These are phyloP conservation scores for Apis florea DNA, from an alignment of 1,140 invertebrate genomes.

Conservation along the genomic window DNA sequence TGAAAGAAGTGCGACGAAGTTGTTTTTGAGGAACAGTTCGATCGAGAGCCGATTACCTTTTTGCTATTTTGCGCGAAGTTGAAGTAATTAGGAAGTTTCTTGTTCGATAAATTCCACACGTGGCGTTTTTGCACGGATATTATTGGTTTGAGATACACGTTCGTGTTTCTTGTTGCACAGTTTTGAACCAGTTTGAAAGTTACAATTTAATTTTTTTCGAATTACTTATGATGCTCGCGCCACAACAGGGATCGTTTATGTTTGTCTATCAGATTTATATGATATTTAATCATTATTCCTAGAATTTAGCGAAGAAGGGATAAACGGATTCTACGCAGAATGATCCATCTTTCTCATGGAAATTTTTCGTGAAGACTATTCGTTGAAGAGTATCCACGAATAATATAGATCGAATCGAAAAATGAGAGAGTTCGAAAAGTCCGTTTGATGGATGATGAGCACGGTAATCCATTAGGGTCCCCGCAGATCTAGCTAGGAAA, in stretches of 20 bases:
- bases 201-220: too few relatives aligned
- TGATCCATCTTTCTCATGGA: constrained; percentile 25
- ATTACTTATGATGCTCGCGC: too few relatives aligned
- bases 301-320: too few relatives aligned
- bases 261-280: too few relatives aligned
- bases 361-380: constrained; percentile 10
- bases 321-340: neutral
- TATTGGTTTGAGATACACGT: too few relatives aligned
- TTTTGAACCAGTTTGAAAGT: too few relatives aligned
- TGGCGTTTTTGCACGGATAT: too few relatives aligned
- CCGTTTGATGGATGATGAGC: constrained; percentile 55
- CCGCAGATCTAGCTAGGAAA: constrained; percentile 55
- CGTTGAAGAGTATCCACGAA: constrained; percentile 6
- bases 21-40: neutral
- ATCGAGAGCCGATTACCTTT: neutral
- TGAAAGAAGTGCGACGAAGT: neutral
- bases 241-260: too few relatives aligned
- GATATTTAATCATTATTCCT: too few relatives aligned
- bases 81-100: neutral
- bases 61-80: neutral
- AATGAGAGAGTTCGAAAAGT: constrained; percentile 32
- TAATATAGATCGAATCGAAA: constrained; percentile 40
- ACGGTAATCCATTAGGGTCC: constrained; percentile 25
- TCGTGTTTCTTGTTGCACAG: too few relatives aligned
- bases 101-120: neutral